These are phyloP conservation scores for Sebastes trivittatus DNA, from an alignment of 2,797 vertebrate species.

Conservation along the genomic window DNA sequence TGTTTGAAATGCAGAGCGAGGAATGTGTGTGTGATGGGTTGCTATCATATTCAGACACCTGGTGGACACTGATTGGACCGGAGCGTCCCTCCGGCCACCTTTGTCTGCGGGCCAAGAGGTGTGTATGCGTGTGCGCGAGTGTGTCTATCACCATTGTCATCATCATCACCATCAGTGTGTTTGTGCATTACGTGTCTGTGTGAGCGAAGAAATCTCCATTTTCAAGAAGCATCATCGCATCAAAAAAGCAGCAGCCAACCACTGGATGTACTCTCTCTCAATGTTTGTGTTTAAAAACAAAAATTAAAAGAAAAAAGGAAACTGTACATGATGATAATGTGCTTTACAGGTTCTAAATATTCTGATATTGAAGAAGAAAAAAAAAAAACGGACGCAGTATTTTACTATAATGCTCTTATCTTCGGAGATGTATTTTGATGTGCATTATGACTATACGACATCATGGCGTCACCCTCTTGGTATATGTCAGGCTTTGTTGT, in stretches of 20 bases:
- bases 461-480: conserved; percentile 70
- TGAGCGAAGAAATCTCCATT: conserved; percentile 55
- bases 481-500: conserved; percentile 78
- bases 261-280: conserved; percentile 75
- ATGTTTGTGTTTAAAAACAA: conserved; percentile 76
- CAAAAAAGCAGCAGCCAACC: conserved; percentile 52
- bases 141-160: conserved; percentile 52
- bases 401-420: conserved; percentile 84
- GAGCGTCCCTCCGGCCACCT: conserved; percentile 72
- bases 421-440: conserved; percentile 84
- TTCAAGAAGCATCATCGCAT: conserved; percentile 49
- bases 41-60: conserved; percentile 83
- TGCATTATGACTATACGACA: conserved; percentile 80
- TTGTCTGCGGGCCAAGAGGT: conserved; percentile 59
- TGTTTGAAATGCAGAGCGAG: conserved; percentile 72
- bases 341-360: conserved; percentile 82
- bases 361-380: conserved; percentile 64
- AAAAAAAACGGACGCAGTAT: conserved; percentile 77
- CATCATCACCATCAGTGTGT: conserved; percentile 56
- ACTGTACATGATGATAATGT: conserved; percentile 73
- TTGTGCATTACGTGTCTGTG: conserved; percentile 42
- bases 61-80: conserved; percentile 79
- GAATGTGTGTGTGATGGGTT: conserved; percentile 59
- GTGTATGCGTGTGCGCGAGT: background rate
- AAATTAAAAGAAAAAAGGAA: conserved; percentile 57